phyloP scores from a whole-genome alignment of 2,113 vertebrate genomes.

The Ursus arctos region DNA sequence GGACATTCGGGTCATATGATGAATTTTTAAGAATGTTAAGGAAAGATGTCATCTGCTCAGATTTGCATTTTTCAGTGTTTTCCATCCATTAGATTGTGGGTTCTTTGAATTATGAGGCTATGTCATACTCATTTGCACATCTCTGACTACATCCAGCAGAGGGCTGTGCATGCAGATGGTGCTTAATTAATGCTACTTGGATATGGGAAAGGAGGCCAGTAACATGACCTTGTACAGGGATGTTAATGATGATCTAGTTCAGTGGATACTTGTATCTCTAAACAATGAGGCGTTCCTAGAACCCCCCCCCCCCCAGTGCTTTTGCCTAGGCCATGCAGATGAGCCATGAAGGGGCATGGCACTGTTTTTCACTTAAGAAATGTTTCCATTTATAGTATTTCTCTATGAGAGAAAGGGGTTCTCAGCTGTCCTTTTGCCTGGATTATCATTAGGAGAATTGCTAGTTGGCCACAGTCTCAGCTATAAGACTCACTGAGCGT shows the following conservation, averaged over 20 bases:
- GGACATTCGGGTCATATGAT: neutral
- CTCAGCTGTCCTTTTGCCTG: neutral
- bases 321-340: neutral
- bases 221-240: neutral
- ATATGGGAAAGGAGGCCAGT: neutral
- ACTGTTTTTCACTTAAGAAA: neutral
- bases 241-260: neutral
- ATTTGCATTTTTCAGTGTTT: neutral
- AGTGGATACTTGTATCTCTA: neutral
- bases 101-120: neutral
- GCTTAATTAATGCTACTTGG: neutral
- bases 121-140: neutral
- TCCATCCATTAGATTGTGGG: neutral
- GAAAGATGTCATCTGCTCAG: neutral
- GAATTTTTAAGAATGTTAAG: neutral
- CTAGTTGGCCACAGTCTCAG: neutral
- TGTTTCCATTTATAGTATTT: neutral
- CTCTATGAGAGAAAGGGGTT: neutral
- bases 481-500: neutral
- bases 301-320: neutral
- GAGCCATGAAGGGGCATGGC: neutral
- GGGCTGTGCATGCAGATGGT: neutral
- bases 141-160: neutral
- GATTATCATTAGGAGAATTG: neutral
- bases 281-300: neutral